These are phyloP conservation scores for Phorcus lineatus DNA, from an alignment of 2,888 invertebrate species.

Conservation along the genomic window DNA sequence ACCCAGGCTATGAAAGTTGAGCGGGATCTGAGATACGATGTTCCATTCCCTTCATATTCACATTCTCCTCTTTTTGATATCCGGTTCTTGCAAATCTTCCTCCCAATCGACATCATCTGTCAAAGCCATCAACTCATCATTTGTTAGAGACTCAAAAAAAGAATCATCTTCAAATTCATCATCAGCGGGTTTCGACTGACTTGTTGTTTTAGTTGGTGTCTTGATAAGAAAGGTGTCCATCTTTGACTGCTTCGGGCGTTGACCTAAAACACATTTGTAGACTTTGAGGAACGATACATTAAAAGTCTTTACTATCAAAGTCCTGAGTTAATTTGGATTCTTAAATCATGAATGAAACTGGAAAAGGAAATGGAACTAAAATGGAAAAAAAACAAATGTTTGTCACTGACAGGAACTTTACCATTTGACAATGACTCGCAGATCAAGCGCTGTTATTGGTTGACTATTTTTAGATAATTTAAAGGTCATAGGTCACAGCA, in stretches of 20 bases:
- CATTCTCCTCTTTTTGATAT: neutral
- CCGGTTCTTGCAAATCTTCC: conserved; percentile 23
- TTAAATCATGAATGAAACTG: too few species aligned
- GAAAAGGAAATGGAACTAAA: too few species aligned
- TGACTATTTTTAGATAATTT: too few species aligned
- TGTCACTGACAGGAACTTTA: too few species aligned
- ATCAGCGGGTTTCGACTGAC: conserved; percentile 18
- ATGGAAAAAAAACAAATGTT: too few species aligned
- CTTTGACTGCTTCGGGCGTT: neutral
- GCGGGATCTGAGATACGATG: too few species aligned
- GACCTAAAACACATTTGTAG: neutral
- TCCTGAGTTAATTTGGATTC: too few species aligned
- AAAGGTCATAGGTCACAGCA: too few species aligned
- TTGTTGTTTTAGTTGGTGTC: neutral
- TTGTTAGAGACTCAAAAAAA: neutral
- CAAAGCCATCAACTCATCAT: conserved; percentile 7
- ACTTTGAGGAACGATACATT: neutral
- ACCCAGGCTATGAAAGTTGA: too few species aligned
- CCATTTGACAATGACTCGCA: too few species aligned
- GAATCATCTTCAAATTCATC: conserved; percentile 38
- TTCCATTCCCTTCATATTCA: neutral
- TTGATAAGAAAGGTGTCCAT: neutral
- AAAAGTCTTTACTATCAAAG: neutral
- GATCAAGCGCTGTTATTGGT: too few species aligned
- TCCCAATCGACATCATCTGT: conserved; percentile 44